These are phyloP conservation scores for Lophura nycthemera DNA, from an alignment of 2,113 vertebrate genomes.

Conservation along the genomic window DNA sequence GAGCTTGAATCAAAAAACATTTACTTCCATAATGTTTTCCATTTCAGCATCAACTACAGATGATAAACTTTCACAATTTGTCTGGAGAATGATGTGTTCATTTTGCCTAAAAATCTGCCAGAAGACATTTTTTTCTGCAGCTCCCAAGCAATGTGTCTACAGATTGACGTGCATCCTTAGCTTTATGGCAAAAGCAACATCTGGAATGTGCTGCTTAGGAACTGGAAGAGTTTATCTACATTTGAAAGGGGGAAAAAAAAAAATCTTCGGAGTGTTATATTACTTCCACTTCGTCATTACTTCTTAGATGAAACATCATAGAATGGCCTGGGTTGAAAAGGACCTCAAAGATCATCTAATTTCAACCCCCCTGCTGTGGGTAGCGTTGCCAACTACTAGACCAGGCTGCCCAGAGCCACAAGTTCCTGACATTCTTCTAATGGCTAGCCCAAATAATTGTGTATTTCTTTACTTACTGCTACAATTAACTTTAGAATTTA, in stretches of 20 bases:
- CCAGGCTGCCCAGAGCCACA: no score
- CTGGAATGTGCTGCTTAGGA: conserved; percentile 2
- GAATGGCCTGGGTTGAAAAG: no score
- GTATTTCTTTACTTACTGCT: not conserved
- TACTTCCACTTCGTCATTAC: not conserved
- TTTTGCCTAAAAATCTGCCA: not conserved
- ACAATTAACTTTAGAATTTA: not conserved
- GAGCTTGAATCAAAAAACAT: not conserved
- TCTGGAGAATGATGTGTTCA: not conserved
- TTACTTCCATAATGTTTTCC: conserved; percentile 10
- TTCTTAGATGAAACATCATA: not conserved
- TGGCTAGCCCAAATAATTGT: not conserved
- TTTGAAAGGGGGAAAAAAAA: not conserved
- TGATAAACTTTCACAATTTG: not conserved
- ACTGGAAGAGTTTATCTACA: not conserved
- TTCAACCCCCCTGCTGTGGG: no score
- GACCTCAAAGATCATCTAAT: no score
- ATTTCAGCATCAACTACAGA: not conserved
- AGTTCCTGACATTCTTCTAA: not conserved
- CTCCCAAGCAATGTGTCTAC: not conserved
- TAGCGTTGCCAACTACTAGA: no score
- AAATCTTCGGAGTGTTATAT: not conserved
- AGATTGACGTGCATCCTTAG: not conserved
- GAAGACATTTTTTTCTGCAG: not conserved
- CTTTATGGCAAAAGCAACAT: not conserved